Evolutionary conservation across 2,888 invertebrate genomes (phyloP), one percentile per base, ranked within the genome.

Genomic region (Alsophila aescularia): DNA sequence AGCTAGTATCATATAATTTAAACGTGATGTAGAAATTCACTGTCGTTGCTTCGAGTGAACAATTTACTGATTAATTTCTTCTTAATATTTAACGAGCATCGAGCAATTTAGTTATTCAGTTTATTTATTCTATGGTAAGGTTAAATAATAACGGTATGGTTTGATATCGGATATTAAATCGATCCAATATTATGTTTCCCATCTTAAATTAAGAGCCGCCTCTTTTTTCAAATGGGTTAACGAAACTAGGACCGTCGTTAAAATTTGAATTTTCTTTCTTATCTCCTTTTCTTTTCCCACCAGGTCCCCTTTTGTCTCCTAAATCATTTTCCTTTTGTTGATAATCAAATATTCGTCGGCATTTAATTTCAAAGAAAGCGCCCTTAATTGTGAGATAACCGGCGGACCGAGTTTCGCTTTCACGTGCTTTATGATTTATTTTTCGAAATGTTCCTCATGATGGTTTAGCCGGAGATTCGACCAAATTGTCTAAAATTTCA

Each of bases 351-450:
- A 48, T 54, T 40, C 54, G 58, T 41, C 44, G 56, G 45, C 56
- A 54, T 64, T 62, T 60, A 29, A 54, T 54, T 43, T 60, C 48
- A 60, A 62, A 58, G 64, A 58, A 58, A 56, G 60, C 58, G 43
- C 59, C 58, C 53, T 60, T 60, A 52, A 57, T 60, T 49, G 53
- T 54, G 52, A 43, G 44, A 40, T 57, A 57, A 61, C 55, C 47
- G 49, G 24, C 40, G 15, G 10, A 14, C 16, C 24, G 54, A 56
- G 45, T 58, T 60, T 60, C 59, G 54, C 53, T 64, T 60, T 52
- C 42, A 48, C 42, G 47, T 42, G 39, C 14, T 52, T 47, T 57
- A 43, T 52, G 50, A 39, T 35, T 50, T 51, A 48, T 49, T 48
- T 51, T 56, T 41, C 8, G 15, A 36, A 24, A 29, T 47, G 42